Percentiles rank a stretch among this genome's conserved stretches.
phyloP scores from a whole-genome alignment of 92 coral and sea anemone species.

The Epizoanthus scotinus region DNA sequence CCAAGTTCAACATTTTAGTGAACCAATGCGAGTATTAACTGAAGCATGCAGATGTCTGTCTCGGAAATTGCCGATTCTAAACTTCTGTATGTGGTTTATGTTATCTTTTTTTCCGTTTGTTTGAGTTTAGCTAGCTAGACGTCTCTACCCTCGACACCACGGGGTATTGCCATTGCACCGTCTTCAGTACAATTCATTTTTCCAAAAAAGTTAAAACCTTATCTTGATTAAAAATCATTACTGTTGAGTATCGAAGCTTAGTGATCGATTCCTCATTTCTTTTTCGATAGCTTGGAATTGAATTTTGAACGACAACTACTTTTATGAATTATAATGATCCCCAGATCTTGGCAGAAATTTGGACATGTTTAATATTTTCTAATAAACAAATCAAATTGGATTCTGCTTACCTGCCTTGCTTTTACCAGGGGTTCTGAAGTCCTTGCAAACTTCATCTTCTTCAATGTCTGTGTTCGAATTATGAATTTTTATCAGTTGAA shows the following conservation, averaged over 20 bases:
- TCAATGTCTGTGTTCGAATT: conserved; percentile 19
- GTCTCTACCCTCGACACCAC: conserved; percentile 1
- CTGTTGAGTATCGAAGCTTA: conserved; percentile 15
- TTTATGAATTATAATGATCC: conserved; percentile 12
- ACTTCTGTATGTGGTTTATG: conserved; percentile 1
- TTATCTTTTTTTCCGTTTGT: not conserved
- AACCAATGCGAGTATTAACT: not conserved
- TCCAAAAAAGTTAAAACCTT: not conserved
- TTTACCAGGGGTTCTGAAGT: conserved; percentile 3
- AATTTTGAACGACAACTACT: not conserved
- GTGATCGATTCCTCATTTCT: not conserved
- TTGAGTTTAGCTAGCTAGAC: conserved; percentile 1
- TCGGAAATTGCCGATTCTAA: not conserved
- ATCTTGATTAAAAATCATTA: conserved; percentile 5
- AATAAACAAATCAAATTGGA: not conserved
- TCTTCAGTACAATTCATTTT: not conserved
- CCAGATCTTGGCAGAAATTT: not conserved
- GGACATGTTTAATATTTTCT: not conserved
- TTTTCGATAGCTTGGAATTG: not conserved
- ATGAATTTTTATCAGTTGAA: conserved; percentile 13
- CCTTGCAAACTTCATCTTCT: conserved; percentile 2
- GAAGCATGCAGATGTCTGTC: not conserved
- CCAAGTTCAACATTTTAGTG: not conserved
- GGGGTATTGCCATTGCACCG: conserved; percentile 12
- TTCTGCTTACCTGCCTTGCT: not conserved